These are phyloP conservation scores for Tangara arthus DNA, from an alignment of 2,797 vertebrate species.

Conservation along the genomic window DNA sequence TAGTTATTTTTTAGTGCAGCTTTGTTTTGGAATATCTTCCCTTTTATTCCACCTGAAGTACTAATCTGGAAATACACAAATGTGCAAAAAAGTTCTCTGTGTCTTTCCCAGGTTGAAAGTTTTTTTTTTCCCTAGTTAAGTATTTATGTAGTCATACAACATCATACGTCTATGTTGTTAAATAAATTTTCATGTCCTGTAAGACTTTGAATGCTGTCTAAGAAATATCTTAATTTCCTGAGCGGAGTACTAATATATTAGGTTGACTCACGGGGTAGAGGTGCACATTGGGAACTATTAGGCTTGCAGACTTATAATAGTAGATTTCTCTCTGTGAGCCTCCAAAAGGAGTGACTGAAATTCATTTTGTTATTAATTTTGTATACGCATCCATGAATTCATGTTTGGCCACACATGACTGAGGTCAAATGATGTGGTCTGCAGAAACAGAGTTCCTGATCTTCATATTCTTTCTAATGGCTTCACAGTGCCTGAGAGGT, in stretches of 20 bases:
- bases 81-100: not conserved
- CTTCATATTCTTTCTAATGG: not conserved
- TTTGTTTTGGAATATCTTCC: not conserved
- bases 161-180: not conserved
- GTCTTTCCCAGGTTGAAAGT: not conserved
- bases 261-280: not conserved
- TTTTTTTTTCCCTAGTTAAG: not conserved
- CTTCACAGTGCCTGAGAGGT: not conserved
- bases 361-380: not conserved
- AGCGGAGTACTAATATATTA: not conserved
- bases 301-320: not conserved
- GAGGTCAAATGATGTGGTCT: not conserved
- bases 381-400: not conserved
- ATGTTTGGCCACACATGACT: not conserved
- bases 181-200: not conserved
- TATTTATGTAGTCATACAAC: not conserved
- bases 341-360: not conserved
- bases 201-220: not conserved
- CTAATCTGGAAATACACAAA: not conserved
- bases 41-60: not conserved
- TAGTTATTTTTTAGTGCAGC: not conserved
- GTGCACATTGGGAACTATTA: not conserved
- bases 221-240: not conserved
- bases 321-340: not conserved
- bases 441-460: not conserved